Base-by-base conservation (phyloP, 2,797 vertebrate species). In the Cercopithecus neglectus region DNA sequence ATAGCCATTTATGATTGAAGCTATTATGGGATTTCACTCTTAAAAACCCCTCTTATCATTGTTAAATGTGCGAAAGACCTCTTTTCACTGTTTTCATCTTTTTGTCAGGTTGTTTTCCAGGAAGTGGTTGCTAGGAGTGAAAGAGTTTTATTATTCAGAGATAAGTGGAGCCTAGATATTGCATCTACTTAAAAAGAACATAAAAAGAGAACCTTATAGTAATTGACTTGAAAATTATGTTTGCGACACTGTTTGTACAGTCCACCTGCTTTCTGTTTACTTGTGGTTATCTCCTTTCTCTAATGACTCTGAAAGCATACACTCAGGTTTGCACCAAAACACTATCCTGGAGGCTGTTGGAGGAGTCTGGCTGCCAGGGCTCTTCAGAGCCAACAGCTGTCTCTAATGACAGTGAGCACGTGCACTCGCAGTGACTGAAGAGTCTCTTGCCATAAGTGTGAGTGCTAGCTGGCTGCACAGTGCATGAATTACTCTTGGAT, bases 111-210 rank as follows among this genome's bases (percentile, higher is more conserved):
- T 95, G 92, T 96, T 98, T 98, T 96, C 75, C 91, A 96, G 95
- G 93, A 96, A 92, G 53, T 82, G 57, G 97, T 97, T 98, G 96
- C 96, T 97, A 97, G 92, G 95, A 94, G 55, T 81, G 28, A 80
- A 96, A 96, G 93, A 91, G 84, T 91, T 97, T 97, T 94, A 97
- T 96, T 91, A 97, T 97, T 98, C 95, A 95, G 96, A 97, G 96
- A 89, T 94, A 97, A 98, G 72, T 88, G 33, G 70, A 97, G 30
- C 78, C 79, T 95, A 83, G 87, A 76, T 87, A 86, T 28, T 44
- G 19, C 24, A 86, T 30, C 26, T 21, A 53, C 57, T 97, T 96
- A 89, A 89, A 96, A 98, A 89, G 72, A 30, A 67, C 21, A 64
- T 64, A 90, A 50, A 82, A 39, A 70, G 17, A 19, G 28, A 76